phyloP scores from a whole-genome alignment of 2,888 invertebrate genomes.

The Gibbula magus region DNA sequence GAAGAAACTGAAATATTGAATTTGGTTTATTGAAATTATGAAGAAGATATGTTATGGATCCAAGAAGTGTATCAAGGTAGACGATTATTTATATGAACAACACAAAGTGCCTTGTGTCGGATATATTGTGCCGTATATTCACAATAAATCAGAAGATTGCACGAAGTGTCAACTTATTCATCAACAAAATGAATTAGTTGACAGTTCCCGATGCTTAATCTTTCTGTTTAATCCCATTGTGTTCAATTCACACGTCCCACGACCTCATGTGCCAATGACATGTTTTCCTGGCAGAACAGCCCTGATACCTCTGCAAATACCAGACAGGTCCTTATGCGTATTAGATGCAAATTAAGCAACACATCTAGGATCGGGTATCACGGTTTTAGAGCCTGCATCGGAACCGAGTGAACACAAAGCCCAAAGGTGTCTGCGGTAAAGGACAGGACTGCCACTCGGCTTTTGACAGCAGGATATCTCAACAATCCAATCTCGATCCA shows the following conservation, averaged over 20 bases:
- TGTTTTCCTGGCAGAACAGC: background rate
- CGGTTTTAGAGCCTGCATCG: background rate
- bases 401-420: background rate
- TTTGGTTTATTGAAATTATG: too few relatives aligned
- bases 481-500: constrained; percentile 5
- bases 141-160: too few relatives aligned
- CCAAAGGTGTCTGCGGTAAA: background rate
- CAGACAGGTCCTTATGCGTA: background rate
- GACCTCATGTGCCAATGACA: background rate
- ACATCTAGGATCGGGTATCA: background rate
- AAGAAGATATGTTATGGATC: too few relatives aligned
- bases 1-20: too few relatives aligned
- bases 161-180: too few relatives aligned
- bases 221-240: background rate
- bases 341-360: constrained; percentile 15
- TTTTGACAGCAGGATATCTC: constrained; percentile 11
- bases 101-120: too few relatives aligned
- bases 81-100: too few relatives aligned
- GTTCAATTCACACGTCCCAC: background rate
- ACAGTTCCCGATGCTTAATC: too few relatives aligned
- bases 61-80: too few relatives aligned
- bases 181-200: too few relatives aligned
- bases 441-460: background rate
- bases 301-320: background rate
- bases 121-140: too few relatives aligned